Conservation (phyloP, 2,113 vertebrate species). For the Stegostoma tigrinum region DNA sequence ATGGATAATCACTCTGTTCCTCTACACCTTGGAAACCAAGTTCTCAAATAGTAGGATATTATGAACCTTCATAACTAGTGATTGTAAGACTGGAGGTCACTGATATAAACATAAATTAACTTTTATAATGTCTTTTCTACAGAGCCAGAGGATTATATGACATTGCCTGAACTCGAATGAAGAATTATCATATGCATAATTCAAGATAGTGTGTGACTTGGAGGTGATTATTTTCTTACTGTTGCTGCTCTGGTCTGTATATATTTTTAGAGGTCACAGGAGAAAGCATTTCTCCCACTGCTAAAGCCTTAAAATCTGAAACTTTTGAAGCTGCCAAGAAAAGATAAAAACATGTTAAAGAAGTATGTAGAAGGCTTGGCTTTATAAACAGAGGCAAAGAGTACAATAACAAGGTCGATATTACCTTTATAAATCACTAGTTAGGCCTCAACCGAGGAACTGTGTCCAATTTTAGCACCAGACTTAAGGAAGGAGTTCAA, state of each 20-base stretch:
- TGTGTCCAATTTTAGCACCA: neutral
- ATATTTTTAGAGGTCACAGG: neutral
- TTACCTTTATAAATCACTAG: neutral
- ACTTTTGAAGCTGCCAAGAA: neutral
- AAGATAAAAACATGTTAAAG: neutral
- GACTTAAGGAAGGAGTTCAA: neutral
- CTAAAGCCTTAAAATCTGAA: neutral
- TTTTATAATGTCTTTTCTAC: neutral
- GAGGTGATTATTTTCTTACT: neutral
- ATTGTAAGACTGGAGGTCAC: neutral
- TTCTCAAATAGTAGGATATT: too few relatives aligned
- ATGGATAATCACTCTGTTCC: too few relatives aligned
- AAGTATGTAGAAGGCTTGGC: neutral
- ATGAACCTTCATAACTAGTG: neutral
- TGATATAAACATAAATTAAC: neutral
- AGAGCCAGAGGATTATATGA: neutral
- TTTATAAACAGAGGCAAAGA: neutral
- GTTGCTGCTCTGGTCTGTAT: neutral
- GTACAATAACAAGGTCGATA: neutral
- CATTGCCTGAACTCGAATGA: neutral
- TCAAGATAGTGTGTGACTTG: neutral
- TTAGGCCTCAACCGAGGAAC: neutral
- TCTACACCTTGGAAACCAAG: too few relatives aligned
- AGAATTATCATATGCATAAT: neutral
- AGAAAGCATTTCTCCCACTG: neutral